Percentiles rank a stretch among this genome's conserved stretches.
phyloP scores from a whole-genome alignment of 2,888 invertebrate genomes.

The Lasius fuliginosus region DNA sequence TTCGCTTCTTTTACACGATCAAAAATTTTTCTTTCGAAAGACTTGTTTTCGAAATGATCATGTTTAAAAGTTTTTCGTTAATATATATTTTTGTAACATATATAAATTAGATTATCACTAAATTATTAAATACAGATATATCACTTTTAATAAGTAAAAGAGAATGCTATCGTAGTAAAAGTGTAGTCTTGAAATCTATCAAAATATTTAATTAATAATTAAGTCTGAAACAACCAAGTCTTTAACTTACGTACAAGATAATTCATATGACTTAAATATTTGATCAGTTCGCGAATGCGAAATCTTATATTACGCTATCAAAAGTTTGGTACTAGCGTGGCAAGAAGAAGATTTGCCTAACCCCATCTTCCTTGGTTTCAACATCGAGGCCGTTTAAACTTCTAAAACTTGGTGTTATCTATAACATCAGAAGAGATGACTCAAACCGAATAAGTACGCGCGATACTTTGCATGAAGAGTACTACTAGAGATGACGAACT shows the following conservation, averaged over 20 bases:
- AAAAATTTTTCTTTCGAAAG: neutral
- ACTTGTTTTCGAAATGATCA: neutral
- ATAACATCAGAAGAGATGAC: slow-evolving; percentile 54
- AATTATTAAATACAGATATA: neutral
- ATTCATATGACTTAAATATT: slow-evolving; percentile 42
- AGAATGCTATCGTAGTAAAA: neutral
- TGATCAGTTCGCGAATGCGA: slow-evolving; percentile 25
- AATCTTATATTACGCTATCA: slow-evolving; percentile 43
- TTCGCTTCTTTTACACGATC: neutral
- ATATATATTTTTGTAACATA: neutral
- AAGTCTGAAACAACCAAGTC: neutral
- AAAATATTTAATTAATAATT: neutral
- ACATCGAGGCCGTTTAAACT: slow-evolving; percentile 40
- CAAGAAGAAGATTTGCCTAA: slow-evolving; percentile 47
- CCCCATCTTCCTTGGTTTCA: slow-evolving; percentile 21
- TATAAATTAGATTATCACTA: neutral
- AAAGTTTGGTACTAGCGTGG: slow-evolving; percentile 38
- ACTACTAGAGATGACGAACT: slow-evolving; percentile 22
- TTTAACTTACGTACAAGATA: neutral
- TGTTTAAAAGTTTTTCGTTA: neutral
- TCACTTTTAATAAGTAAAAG: neutral
- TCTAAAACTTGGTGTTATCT: slow-evolving; percentile 48
- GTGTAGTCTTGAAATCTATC: neutral
- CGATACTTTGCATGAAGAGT: slow-evolving; percentile 34
- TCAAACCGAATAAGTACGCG: slow-evolving; percentile 49